These are phyloP conservation scores for Tiliacea aurago DNA, from an alignment of 2,888 invertebrate genomes.

Conservation along the genomic window DNA sequence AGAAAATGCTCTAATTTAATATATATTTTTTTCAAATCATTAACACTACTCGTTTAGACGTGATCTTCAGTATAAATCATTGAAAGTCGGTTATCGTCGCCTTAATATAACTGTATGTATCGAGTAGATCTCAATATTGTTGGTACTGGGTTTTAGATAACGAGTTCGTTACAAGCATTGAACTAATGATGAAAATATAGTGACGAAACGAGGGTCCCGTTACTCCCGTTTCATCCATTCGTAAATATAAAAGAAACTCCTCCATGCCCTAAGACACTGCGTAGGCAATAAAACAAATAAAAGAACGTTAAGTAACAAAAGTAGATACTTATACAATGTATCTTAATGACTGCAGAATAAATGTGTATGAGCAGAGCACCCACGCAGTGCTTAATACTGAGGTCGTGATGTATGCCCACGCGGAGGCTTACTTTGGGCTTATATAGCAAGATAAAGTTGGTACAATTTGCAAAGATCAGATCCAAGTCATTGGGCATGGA, in stretches of 20 bases:
- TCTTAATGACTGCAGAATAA: slow-evolving; percentile 51
- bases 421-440: slow-evolving; percentile 21
- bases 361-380: slow-evolving; percentile 46
- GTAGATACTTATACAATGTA: slow-evolving; percentile 32
- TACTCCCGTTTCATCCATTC: neutral
- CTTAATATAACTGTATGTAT: neutral
- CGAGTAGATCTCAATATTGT: neutral
- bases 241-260: neutral
- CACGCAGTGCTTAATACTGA: slow-evolving; percentile 36
- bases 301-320: slow-evolving; percentile 40
- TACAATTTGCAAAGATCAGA: slow-evolving; percentile 41
- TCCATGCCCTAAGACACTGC: slow-evolving; percentile 32
- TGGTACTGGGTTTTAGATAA: neutral
- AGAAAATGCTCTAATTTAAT: too few relatives aligned
- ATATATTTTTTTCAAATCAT: too few relatives aligned
- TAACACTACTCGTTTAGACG: too few relatives aligned
- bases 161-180: neutral
- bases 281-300: slow-evolving; percentile 36
- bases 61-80: too few relatives aligned
- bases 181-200: neutral
- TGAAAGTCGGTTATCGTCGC: too few relatives aligned
- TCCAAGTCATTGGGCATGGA: slow-evolving; percentile 20
- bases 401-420: slow-evolving; percentile 50
- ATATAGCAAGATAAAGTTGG: slow-evolving; percentile 28
- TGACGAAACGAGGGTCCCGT: neutral